These are phyloP conservation scores for Sebastes matsubarae DNA, from an alignment of 2,797 vertebrate species.

Conservation along the genomic window DNA sequence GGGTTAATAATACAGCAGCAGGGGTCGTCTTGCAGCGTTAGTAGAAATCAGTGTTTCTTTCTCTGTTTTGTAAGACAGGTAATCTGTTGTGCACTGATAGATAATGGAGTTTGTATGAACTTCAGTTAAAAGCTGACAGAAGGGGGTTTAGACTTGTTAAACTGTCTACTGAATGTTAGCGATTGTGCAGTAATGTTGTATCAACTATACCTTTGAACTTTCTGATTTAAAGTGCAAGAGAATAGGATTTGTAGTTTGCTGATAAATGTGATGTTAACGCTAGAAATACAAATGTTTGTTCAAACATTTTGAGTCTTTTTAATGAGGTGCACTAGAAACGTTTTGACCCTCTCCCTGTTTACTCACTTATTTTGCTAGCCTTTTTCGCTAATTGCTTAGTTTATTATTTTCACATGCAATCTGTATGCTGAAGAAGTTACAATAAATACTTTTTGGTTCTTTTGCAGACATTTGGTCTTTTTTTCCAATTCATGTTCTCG, in stretches of 20 bases:
- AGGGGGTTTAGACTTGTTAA: conserved; percentile 82
- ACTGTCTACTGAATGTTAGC: conserved; percentile 89
- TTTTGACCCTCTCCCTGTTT: conserved; percentile 67
- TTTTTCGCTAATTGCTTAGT: conserved; percentile 82
- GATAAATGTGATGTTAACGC: conserved; percentile 87
- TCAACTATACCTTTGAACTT: conserved; percentile 92
- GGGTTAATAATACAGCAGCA: conserved; percentile 74
- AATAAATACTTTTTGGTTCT: conserved; percentile 87
- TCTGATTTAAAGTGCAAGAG: conserved; percentile 78
- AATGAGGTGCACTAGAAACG: conserved; percentile 76
- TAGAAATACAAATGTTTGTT: conserved; percentile 87
- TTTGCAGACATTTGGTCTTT: conserved; percentile 72
- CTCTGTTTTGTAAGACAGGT: conserved; percentile 80
- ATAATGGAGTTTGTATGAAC: conserved; percentile 81
- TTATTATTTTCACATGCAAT: conserved; percentile 86
- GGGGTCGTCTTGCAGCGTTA: conserved; percentile 77
- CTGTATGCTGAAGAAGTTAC: conserved; percentile 83
- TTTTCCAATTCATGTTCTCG: background rate
- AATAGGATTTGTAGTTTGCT: conserved; percentile 83
- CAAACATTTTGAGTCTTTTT: conserved; percentile 63
- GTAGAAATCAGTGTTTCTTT: conserved; percentile 78
- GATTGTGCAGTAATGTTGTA: conserved; percentile 96
- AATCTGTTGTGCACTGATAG: conserved; percentile 83
- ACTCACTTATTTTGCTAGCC: conserved; percentile 84
- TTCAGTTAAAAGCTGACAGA: conserved; percentile 80